These are phyloP conservation scores for Penaeus chinensis DNA, from an alignment of 1,140 invertebrate species.

Conservation along the genomic window DNA sequence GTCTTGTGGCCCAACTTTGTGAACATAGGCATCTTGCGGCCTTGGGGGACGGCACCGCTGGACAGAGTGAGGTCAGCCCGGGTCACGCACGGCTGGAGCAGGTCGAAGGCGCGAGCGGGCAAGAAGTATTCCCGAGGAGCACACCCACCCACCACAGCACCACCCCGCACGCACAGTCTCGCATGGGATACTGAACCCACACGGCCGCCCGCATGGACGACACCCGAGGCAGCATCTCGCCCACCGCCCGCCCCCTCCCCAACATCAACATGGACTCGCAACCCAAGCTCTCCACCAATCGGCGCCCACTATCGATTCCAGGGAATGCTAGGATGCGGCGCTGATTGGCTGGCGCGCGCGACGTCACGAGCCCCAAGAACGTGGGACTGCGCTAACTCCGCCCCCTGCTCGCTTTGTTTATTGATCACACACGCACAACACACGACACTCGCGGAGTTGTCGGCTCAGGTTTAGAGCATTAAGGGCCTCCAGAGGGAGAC, in stretches of 20 bases:
- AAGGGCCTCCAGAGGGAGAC: too few species aligned
- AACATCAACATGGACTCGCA: slow-evolving; percentile 1
- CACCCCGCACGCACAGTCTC: too few species aligned
- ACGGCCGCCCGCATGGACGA: too few species aligned
- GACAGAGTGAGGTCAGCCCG: neutral
- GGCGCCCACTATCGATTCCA: neutral
- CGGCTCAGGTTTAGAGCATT: neutral
- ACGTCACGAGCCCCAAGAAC: neutral
- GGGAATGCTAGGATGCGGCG: neutral
- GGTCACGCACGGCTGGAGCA: too few species aligned
- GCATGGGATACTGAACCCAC: too few species aligned
- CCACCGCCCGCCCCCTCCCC: too few species aligned
- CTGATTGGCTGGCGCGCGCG: neutral
- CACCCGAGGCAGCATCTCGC: neutral
- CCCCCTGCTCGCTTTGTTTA: neutral
- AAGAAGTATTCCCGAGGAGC: too few species aligned
- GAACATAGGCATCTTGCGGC: slow-evolving; percentile 52
- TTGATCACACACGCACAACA: slow-evolving; percentile 9
- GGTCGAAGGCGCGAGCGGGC: too few species aligned
- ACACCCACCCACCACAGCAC: too few species aligned
- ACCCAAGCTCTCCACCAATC: neutral
- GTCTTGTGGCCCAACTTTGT: slow-evolving; percentile 55
- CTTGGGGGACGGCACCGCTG: slow-evolving; percentile 14
- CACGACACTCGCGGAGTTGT: neutral
- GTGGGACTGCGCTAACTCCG: neutral